Conservation (phyloP, 1,140 invertebrate species). For the Diorhabda sublineata region DNA sequence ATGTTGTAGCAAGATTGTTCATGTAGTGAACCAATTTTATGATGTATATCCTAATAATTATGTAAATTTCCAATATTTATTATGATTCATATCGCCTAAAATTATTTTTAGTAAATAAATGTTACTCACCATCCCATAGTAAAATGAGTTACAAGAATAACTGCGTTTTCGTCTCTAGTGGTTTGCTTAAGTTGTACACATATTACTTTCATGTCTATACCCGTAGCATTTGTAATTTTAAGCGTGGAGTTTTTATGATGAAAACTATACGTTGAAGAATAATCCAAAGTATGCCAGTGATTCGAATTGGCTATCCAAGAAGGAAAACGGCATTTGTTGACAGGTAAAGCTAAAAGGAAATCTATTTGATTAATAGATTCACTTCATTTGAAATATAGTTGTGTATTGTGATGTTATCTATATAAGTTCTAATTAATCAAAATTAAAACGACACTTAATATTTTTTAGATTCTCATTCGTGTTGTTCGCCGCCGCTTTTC, state of each 20-base stretch:
- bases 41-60: no score
- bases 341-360: conserved; percentile 52
- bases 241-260: conserved; percentile 63
- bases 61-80: no score
- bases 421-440: no score
- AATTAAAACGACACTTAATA: no score
- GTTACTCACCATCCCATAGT: conserved; percentile 61
- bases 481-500: no score
- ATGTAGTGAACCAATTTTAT: no score
- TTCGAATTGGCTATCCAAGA: conserved; percentile 61
- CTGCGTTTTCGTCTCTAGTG: conserved; percentile 52
- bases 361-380: neutral
- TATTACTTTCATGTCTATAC: conserved; percentile 58
- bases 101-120: neutral
- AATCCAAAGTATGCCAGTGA: conserved; percentile 70
- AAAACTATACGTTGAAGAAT: conserved; percentile 61
- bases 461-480: no score
- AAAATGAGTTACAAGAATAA: conserved; percentile 57
- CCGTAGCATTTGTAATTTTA: conserved; percentile 55
- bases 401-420: no score
- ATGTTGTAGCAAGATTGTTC: no score
- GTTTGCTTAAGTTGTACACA: conserved; percentile 59
- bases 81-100: no score
- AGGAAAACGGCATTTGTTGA: conserved; percentile 63
- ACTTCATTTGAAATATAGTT: no score